These are phyloP conservation scores for Microcebus tavaratra DNA, from an alignment of 2,113 vertebrate species.

Conservation along the genomic window DNA sequence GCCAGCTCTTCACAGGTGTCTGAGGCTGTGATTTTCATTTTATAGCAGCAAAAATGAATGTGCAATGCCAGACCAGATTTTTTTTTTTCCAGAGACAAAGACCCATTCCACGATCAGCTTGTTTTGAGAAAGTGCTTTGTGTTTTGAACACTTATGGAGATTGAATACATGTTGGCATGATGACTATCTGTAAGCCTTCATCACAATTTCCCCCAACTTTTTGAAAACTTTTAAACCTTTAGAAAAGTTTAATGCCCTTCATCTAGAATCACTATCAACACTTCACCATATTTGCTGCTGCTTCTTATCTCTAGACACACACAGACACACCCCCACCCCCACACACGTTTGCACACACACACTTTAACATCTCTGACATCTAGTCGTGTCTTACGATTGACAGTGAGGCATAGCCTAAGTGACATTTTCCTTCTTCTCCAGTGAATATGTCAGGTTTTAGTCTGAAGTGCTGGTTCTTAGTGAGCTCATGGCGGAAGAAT, in stretches of 20 bases:
- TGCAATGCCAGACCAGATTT: neutral
- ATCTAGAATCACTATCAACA: neutral
- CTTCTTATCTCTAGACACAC: neutral
- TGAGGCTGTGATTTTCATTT: no score
- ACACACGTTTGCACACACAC: neutral
- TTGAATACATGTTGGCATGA: neutral
- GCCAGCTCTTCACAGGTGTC: no score
- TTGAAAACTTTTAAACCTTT: neutral
- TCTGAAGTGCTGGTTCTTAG: no score
- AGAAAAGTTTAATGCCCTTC: no score
- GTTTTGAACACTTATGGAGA: neutral
- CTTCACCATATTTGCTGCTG: neutral
- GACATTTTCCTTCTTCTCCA: neutral
- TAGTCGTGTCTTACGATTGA: neutral
- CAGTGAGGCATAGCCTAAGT: neutral
- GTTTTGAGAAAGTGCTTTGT: neutral
- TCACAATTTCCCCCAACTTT: neutral
- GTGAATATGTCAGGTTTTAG: no score
- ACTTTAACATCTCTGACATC: neutral
- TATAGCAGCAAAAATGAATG: neutral
- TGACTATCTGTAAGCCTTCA: neutral
- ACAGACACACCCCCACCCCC: neutral
- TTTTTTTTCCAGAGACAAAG: neutral
- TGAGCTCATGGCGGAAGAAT: no score
- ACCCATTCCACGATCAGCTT: no score